Percentiles rank a stretch among this genome's conserved stretches.
These are phyloP conservation scores for Nasonia oneida DNA, from an alignment of 2,888 invertebrate species.

Conservation along the genomic window DNA sequence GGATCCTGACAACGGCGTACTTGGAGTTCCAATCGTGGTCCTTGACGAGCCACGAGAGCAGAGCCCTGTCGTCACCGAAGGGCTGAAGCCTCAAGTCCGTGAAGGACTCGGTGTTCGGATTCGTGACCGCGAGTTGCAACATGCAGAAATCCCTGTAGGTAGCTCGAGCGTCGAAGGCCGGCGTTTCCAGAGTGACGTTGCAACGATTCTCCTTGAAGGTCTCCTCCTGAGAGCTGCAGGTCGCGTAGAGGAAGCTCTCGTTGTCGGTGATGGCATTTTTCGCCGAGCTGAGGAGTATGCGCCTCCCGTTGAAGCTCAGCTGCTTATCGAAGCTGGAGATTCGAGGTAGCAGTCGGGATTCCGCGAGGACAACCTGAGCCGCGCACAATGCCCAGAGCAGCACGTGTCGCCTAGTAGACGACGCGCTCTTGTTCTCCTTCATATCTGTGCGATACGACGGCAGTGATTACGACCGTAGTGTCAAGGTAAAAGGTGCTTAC, in stretches of 20 bases:
- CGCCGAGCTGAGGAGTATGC: slow-evolving; percentile 7
- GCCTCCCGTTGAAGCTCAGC: slow-evolving; percentile 12
- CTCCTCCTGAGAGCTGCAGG: slow-evolving; percentile 31
- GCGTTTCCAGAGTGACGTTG: slow-evolving; percentile 50
- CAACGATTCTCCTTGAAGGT: slow-evolving; percentile 35
- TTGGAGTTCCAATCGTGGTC: slow-evolving; percentile 2
- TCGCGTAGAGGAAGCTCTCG: slow-evolving; percentile 47
- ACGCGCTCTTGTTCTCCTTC: background rate
- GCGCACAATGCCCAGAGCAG: background rate
- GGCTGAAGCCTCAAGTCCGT: slow-evolving; percentile 21
- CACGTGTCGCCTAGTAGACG: background rate
- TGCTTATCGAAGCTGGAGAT: slow-evolving; percentile 34
- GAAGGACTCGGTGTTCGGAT: background rate
- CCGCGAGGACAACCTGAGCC: background rate
- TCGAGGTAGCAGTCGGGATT: background rate
- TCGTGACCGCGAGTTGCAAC: background rate
- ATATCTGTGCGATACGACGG: background rate
- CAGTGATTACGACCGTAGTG: background rate
- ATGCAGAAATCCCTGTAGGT: slow-evolving; percentile 36
- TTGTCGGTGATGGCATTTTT: slow-evolving; percentile 24
- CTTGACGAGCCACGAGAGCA: slow-evolving; percentile 39
- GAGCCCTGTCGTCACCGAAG: slow-evolving; percentile 39
- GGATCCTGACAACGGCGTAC: slow-evolving; percentile 16
- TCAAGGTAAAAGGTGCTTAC: background rate
- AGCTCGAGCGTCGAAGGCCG: slow-evolving; percentile 36